Percentiles rank a stretch among this genome's conserved stretches.
These are phyloP conservation scores for Puffinus mauretanicus DNA, from an alignment of 2,113 vertebrate genomes.

Conservation along the genomic window DNA sequence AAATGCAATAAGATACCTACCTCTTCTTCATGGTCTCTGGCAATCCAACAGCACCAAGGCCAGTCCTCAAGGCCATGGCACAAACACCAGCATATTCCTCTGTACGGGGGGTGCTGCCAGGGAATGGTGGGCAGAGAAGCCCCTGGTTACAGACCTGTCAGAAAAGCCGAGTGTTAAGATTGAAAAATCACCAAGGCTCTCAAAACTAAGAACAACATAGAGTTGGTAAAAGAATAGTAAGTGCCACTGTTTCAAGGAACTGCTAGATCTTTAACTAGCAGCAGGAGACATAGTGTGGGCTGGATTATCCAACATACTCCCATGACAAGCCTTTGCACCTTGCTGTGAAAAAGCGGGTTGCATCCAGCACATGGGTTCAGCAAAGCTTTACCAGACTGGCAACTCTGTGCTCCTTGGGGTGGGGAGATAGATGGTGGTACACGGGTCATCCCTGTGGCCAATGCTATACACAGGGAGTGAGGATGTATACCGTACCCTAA, in stretches of 20 bases:
- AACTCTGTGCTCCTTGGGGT: not conserved
- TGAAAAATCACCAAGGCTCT: not conserved
- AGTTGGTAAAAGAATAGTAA: not conserved
- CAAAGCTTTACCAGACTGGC: not conserved
- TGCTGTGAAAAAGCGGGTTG: not conserved
- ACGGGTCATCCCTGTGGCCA: no score
- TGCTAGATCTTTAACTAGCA: not conserved
- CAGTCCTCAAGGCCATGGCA: not conserved
- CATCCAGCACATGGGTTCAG: not conserved
- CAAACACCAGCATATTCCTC: accelerated
- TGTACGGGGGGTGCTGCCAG: not conserved
- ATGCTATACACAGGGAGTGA: accelerated
- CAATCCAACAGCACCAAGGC: not conserved
- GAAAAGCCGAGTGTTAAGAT: not conserved
- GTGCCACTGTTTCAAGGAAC: not conserved
- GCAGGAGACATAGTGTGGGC: not conserved
- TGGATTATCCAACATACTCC: not conserved
- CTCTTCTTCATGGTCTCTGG: not conserved
- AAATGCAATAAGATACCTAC: not conserved
- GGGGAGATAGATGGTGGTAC: not conserved
- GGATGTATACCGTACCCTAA: not conserved
- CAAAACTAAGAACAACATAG: not conserved
- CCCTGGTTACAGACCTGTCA: not conserved
- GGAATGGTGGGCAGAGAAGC: not conserved
- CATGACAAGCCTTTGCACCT: not conserved